A percentile compares a stretch with the other conserved stretches of the same genome.
Conservation (phyloP, 2,113 vertebrate species). For the Pteruthius melanotis region DNA sequence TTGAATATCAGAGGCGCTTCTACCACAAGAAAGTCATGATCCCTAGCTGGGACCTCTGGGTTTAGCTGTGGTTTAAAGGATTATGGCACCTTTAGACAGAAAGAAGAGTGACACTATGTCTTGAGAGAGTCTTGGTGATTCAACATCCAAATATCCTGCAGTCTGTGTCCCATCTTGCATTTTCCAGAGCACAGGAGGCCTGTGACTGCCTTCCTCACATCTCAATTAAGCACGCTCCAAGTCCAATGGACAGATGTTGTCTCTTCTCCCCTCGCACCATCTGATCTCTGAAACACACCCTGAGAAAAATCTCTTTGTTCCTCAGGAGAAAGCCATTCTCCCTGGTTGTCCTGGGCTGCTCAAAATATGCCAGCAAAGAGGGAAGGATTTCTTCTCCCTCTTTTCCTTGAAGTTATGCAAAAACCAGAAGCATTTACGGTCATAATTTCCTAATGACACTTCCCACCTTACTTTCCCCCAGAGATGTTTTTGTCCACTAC, state of each 20-base stretch:
- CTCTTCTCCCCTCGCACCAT: not conserved
- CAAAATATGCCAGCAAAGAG: not conserved
- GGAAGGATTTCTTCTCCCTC: not conserved
- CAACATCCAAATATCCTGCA: rapidly evolving
- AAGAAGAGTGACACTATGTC: not conserved
- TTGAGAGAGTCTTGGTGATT: not conserved
- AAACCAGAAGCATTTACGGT: not conserved
- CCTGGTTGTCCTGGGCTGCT: not conserved
- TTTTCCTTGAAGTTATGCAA: not conserved
- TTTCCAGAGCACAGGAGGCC: not conserved
- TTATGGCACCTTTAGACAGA: not conserved
- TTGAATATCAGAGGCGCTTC: not conserved
- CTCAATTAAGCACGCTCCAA: not conserved
- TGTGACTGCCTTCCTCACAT: not conserved
- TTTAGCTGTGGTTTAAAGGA: not conserved
- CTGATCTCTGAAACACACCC: not conserved
- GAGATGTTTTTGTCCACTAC: not conserved
- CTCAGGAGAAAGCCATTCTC: not conserved
- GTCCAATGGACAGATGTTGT: not conserved
- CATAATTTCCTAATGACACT: not conserved
- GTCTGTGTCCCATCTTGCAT: not conserved
- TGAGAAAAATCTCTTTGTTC: not conserved
- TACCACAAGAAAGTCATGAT: not conserved
- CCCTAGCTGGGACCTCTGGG: not conserved
- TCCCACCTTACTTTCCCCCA: not conserved